phyloP scores from a whole-genome alignment of 2,113 vertebrate genomes.

The Gopherus evgoodei region DNA sequence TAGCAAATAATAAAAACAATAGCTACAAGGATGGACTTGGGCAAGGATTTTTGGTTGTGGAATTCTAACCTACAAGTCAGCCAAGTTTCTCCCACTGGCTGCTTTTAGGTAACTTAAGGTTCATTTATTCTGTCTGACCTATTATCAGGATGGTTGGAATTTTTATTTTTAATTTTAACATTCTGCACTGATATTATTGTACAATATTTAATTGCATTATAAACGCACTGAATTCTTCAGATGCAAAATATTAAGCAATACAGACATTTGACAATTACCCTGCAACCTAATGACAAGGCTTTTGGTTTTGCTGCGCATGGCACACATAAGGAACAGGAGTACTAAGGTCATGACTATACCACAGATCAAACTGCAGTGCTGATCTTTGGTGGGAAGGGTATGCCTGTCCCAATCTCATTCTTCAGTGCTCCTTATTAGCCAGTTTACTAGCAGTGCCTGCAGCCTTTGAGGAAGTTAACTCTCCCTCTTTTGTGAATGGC shows the following conservation, averaged over 20 bases:
- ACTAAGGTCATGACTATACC: neutral
- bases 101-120: neutral
- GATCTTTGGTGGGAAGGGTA: neutral
- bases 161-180: neutral
- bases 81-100: neutral
- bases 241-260: neutral
- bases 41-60: neutral
- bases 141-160: neutral
- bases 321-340: neutral
- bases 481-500: neutral
- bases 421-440: neutral
- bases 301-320: fast-evolving
- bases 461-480: neutral
- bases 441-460: neutral
- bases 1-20: neutral
- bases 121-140: neutral
- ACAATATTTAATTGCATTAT: neutral
- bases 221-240: neutral
- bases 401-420: fast-evolving
- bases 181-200: neutral
- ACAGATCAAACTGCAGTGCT: neutral
- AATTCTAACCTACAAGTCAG: neutral
- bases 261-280: neutral
- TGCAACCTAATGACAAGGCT: fast-evolving
- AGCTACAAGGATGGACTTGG: neutral